phyloP scores from a whole-genome alignment of 2,113 vertebrate species.

The Cnemophilus loriae region DNA sequence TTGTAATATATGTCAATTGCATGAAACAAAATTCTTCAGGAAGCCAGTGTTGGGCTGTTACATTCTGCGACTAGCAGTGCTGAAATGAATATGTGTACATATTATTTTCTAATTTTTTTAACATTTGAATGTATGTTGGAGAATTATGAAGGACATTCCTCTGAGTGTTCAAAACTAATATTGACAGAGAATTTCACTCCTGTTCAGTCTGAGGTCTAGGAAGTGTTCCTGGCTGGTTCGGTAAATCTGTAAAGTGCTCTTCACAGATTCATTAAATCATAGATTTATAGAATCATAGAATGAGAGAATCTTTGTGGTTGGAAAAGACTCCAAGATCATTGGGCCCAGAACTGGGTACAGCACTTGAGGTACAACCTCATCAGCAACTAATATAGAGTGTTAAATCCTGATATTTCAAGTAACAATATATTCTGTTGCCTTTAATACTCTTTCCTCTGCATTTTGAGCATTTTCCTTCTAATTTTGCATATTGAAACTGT shows the following conservation, averaged over 20 bases:
- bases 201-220: not conserved
- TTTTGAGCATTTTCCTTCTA: not conserved
- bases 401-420: not conserved
- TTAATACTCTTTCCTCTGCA: not conserved
- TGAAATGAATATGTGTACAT: not conserved
- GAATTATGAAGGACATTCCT: not conserved
- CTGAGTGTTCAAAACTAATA: not conserved
- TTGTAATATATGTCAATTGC: not conserved
- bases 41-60: not conserved
- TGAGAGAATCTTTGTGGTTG: not conserved
- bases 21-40: not conserved
- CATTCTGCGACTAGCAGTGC: not conserved
- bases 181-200: not conserved
- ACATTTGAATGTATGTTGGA: not conserved
- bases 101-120: not conserved
- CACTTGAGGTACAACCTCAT: not conserved
- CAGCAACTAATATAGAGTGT: not conserved
- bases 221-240: not conserved
- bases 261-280: not conserved
- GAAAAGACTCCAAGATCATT: not conserved
- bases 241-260: not conserved
- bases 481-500: not conserved
- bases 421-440: not conserved
- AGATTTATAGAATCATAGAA: not conserved
- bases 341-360: not conserved